These are phyloP conservation scores for Drosophila mimica DNA, from an alignment of 2,888 invertebrate species.

Conservation along the genomic window DNA sequence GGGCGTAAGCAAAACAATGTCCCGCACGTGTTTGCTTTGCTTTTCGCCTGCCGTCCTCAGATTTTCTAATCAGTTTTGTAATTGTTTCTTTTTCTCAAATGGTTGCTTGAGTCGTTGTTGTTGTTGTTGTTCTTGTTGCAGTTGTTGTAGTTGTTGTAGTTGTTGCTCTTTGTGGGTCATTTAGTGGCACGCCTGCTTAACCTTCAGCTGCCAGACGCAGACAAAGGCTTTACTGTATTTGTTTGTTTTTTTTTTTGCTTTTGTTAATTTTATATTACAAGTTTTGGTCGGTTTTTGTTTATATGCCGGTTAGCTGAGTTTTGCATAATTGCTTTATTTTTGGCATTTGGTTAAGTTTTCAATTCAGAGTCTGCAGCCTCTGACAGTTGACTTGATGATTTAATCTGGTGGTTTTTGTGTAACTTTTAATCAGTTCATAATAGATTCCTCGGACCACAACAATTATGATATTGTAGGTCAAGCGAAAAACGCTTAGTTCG, in stretches of 20 bases:
- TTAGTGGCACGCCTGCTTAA: slow-evolving; percentile 51
- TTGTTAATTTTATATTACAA: slow-evolving; percentile 9
- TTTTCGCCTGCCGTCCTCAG: slow-evolving; percentile 47
- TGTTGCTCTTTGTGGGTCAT: slow-evolving; percentile 45
- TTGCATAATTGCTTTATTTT: slow-evolving; percentile 47
- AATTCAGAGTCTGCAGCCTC: neutral
- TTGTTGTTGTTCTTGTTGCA: slow-evolving; percentile 34
- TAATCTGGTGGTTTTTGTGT: neutral
- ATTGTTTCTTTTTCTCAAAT: slow-evolving; percentile 67
- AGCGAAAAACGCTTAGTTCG: slow-evolving; percentile 9
- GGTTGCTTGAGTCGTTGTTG: slow-evolving; percentile 20
- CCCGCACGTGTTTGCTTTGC: slow-evolving; percentile 60
- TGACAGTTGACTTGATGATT: slow-evolving; percentile 8
- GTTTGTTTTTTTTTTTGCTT: too few relatives aligned
- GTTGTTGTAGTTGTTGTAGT: slow-evolving; percentile 36
- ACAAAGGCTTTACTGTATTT: slow-evolving; percentile 14
- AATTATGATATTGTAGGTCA: neutral
- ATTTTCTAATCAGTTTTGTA: slow-evolving; percentile 81
- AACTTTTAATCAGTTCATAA: neutral
- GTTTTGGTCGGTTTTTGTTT: slow-evolving; percentile 25
- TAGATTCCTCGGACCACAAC: neutral
- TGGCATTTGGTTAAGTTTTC: slow-evolving; percentile 15
- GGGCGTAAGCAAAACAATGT: slow-evolving; percentile 74
- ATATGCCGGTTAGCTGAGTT: slow-evolving; percentile 31
- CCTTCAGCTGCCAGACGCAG: slow-evolving; percentile 56